Conservation (phyloP, 2,888 invertebrate genomes). For the Eilema depressum region DNA sequence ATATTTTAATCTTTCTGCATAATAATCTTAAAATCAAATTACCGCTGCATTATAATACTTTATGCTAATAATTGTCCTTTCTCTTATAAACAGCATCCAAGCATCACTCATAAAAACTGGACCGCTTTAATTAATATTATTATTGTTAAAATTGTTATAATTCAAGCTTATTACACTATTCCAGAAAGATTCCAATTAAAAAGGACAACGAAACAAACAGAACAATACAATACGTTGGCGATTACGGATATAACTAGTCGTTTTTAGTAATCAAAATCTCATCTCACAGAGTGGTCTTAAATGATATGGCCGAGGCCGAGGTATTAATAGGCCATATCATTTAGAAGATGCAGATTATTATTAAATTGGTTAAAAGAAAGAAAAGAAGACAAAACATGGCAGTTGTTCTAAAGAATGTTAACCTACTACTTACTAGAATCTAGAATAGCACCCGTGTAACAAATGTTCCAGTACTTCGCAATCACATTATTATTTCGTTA, state of each 20-base stretch:
- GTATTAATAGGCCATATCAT: too few species aligned
- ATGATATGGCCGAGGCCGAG: not conserved
- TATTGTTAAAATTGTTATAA: not conserved
- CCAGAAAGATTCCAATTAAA: not conserved
- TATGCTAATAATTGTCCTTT: not conserved
- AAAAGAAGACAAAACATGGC: too few species aligned
- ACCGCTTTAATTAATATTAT: not conserved
- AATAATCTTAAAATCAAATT: not conserved
- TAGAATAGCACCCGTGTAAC: too few species aligned
- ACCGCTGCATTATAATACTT: conserved; percentile 1
- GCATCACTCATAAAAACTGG: not conserved
- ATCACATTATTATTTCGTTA: too few species aligned
- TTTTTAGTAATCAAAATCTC: too few species aligned
- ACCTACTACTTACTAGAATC: too few species aligned
- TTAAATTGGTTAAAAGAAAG: too few species aligned
- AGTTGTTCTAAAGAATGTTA: too few species aligned
- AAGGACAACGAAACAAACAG: not conserved
- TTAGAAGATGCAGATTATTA: too few species aligned
- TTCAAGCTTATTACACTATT: not conserved
- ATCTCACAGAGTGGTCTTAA: not conserved
- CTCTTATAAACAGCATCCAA: not conserved
- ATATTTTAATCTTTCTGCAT: not conserved
- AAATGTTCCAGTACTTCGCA: too few species aligned
- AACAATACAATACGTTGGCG: not conserved
- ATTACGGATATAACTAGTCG: too few species aligned